Percentiles rank a stretch among this genome's conserved stretches.
These are phyloP conservation scores for Oreortyx pictus DNA, from an alignment of 2,797 vertebrate genomes.

Conservation along the genomic window DNA sequence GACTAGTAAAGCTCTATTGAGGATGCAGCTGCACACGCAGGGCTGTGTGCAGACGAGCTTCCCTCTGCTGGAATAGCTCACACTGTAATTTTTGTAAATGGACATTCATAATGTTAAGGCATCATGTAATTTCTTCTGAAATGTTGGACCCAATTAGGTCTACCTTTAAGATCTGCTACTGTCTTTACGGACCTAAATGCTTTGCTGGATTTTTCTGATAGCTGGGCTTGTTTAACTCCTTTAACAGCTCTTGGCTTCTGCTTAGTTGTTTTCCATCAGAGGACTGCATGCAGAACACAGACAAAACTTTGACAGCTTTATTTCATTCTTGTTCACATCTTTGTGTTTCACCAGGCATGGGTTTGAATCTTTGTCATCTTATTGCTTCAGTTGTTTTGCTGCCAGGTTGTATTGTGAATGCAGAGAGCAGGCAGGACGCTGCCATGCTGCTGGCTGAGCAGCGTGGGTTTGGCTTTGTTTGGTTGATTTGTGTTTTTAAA, in stretches of 20 bases:
- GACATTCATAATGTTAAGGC: neutral
- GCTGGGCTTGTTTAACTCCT: neutral
- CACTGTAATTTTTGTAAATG: neutral
- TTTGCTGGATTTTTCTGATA: neutral
- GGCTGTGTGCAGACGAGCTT: neutral
- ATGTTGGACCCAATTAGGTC: neutral
- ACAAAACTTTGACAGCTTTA: neutral
- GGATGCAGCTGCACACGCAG: neutral
- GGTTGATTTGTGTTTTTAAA: neutral
- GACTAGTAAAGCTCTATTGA: neutral
- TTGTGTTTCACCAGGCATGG: neutral
- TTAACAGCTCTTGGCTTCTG: neutral
- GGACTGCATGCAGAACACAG: neutral
- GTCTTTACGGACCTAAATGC: neutral
- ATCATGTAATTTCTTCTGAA: neutral
- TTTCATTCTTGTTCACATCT: neutral
- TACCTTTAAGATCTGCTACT: neutral
- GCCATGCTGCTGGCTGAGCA: neutral
- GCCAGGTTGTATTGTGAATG: neutral
- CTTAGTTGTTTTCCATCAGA: neutral
- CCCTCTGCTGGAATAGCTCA: neutral
- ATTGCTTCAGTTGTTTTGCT: neutral
- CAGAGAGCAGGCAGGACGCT: neutral
- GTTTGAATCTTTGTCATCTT: neutral
- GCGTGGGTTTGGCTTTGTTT: neutral